Evolutionary conservation across 2,888 invertebrate genomes (phyloP).

Genomic region (Caenorhabditis sp.): DNA sequence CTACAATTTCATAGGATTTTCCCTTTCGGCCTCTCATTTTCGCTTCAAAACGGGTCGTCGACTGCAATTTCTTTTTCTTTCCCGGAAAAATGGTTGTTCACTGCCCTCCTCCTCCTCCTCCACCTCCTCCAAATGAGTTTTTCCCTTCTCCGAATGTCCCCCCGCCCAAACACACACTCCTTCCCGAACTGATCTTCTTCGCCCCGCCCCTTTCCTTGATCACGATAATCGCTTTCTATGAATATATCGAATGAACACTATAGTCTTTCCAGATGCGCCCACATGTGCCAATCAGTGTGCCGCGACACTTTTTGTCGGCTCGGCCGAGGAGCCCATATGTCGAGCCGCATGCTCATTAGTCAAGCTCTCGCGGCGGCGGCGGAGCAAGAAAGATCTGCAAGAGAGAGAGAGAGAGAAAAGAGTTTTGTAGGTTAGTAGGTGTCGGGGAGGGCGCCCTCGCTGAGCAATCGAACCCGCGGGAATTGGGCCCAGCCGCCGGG

Average conservation of each 20-base stretch:
- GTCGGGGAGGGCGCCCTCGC: slow-evolving; percentile 24
- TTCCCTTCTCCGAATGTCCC: neutral
- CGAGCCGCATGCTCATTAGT: slow-evolving; percentile 40
- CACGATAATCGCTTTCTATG: slow-evolving; percentile 50
- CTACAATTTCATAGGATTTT: slow-evolving; percentile 48
- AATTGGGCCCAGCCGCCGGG: neutral
- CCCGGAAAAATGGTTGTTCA: no score
- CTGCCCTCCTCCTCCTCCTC: no score
- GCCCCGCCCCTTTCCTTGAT: no score
- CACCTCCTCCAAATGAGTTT: no score
- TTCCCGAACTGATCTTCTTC: no score
- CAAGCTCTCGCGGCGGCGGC: slow-evolving; percentile 23
- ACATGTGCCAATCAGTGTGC: slow-evolving; percentile 42
- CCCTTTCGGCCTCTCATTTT: slow-evolving; percentile 23
- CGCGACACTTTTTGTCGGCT: slow-evolving; percentile 21
- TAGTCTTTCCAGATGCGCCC: no score
- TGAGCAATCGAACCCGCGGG: slow-evolving; percentile 49
- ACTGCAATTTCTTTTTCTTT: neutral
- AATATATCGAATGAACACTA: slow-evolving; percentile 37
- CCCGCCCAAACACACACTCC: no score
- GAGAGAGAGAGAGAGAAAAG: slow-evolving; percentile 10
- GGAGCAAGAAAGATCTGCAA: neutral
- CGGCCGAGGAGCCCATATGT: slow-evolving; percentile 28
- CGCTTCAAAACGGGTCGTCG: slow-evolving; percentile 48
- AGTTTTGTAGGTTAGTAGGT: slow-evolving; percentile 55